phyloP scores from a whole-genome alignment of 1,140 invertebrate species.

The Drosophila pectinifera region DNA sequence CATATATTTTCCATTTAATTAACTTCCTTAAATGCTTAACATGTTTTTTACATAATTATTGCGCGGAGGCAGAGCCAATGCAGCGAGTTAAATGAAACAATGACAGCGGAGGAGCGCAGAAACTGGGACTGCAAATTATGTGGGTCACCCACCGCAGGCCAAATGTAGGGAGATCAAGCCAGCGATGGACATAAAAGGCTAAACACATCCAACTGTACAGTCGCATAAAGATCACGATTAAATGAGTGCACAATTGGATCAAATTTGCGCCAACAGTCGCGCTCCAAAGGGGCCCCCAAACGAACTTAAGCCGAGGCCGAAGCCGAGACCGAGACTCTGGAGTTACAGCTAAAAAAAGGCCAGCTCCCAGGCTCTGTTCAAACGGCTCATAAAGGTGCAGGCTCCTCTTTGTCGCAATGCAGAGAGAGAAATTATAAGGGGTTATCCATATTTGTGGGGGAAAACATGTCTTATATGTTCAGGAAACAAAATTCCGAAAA shows the following conservation, averaged over 20 bases:
- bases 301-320: slow-evolving; percentile 42
- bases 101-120: slow-evolving; percentile 26
- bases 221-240: slow-evolving; percentile 83
- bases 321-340: slow-evolving; percentile 23
- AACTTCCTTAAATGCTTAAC: slow-evolving; percentile 79
- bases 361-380: slow-evolving; percentile 46
- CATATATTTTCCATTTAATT: slow-evolving; percentile 82
- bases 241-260: slow-evolving; percentile 83
- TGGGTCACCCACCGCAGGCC: slow-evolving; percentile 72
- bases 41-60: slow-evolving; percentile 81
- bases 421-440: not conserved
- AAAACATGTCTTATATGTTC: no score
- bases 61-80: no score
- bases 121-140: slow-evolving; percentile 58
- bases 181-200: slow-evolving; percentile 79
- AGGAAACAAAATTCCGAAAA: not conserved
- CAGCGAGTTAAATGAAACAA: slow-evolving; percentile 31
- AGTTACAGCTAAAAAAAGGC: slow-evolving; percentile 19
- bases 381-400: slow-evolving; percentile 65
- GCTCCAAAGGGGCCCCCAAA: slow-evolving; percentile 22
- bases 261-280: slow-evolving; percentile 77
- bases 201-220: slow-evolving; percentile 82
- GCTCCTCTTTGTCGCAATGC: slow-evolving; percentile 47
- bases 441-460: no score
- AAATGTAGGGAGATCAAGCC: slow-evolving; percentile 46